Conservation (phyloP, 2,888 invertebrate genomes). For the Auanema freiburgensis region DNA sequence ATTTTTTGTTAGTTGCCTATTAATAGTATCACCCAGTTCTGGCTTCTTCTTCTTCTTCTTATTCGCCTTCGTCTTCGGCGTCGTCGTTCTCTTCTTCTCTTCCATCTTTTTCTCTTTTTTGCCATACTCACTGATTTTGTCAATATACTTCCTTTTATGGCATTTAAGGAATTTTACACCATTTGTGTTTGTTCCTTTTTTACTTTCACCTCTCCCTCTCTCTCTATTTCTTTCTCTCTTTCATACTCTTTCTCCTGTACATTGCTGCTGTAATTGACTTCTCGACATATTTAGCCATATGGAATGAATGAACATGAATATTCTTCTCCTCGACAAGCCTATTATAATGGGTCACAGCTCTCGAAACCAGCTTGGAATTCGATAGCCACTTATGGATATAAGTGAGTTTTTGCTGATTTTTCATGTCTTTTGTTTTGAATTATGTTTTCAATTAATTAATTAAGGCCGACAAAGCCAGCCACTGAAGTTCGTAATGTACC, state of each 20-base stretch:
- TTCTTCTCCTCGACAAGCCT: conserved; percentile 14
- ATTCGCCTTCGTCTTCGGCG: too few relatives aligned
- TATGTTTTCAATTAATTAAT: background rate
- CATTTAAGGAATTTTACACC: too few relatives aligned
- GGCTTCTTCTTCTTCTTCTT: too few relatives aligned
- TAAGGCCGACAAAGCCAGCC: background rate
- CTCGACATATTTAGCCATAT: conserved; percentile 12
- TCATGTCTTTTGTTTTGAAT: conserved; percentile 1
- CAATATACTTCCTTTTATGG: background rate
- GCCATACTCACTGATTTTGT: background rate
- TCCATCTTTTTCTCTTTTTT: background rate
- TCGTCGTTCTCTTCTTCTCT: background rate
- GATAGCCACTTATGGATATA: conserved; percentile 14
- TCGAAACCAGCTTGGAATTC: conserved; percentile 12
- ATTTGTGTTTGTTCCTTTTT: background rate
- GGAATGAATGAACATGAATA: conserved; percentile 20
- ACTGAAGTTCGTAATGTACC: conserved; percentile 18
- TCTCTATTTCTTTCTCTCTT: conserved; percentile 5
- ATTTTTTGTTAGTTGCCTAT: too few relatives aligned
- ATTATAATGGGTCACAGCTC: conserved; percentile 17
- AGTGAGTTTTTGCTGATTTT: conserved; percentile 1
- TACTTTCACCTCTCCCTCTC: conserved; percentile 6
- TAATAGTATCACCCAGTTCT: too few relatives aligned
- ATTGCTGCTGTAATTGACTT: conserved; percentile 15
- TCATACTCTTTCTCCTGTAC: conserved; percentile 4